phyloP scores from a whole-genome alignment of 2,888 invertebrate genomes.

The Polyommatus icarus region DNA sequence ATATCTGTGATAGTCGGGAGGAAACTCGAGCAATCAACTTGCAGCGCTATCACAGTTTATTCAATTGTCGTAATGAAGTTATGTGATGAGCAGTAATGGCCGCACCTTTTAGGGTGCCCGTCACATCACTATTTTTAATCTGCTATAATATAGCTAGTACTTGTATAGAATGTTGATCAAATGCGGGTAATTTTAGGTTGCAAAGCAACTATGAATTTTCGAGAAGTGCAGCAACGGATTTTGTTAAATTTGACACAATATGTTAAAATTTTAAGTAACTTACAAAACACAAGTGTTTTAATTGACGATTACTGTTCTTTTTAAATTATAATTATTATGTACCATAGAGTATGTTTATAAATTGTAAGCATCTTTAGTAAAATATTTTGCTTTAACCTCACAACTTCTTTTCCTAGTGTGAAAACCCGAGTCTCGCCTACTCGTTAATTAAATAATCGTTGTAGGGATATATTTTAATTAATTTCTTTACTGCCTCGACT shows the following conservation, averaged over 20 bases:
- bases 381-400: background rate
- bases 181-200: no score
- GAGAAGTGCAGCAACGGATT: no score
- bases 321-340: no score
- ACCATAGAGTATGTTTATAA: no score
- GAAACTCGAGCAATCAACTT: conserved; percentile 80
- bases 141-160: background rate
- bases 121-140: conserved; percentile 1
- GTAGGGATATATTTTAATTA: conserved; percentile 12
- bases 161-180: no score
- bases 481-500: conserved; percentile 9
- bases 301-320: no score
- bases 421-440: conserved; percentile 9
- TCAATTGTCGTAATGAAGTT: conserved; percentile 80
- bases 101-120: conserved; percentile 49
- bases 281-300: no score
- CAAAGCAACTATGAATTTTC: no score
- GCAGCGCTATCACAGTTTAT: conserved; percentile 79
- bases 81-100: conserved; percentile 69
- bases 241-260: no score
- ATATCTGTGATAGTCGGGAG: conserved; percentile 81
- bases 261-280: no score
- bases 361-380: no score
- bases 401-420: background rate
- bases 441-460: background rate